Conservation (phyloP, 2,113 vertebrate genomes). For the Hemibagrus wyckioides region DNA sequence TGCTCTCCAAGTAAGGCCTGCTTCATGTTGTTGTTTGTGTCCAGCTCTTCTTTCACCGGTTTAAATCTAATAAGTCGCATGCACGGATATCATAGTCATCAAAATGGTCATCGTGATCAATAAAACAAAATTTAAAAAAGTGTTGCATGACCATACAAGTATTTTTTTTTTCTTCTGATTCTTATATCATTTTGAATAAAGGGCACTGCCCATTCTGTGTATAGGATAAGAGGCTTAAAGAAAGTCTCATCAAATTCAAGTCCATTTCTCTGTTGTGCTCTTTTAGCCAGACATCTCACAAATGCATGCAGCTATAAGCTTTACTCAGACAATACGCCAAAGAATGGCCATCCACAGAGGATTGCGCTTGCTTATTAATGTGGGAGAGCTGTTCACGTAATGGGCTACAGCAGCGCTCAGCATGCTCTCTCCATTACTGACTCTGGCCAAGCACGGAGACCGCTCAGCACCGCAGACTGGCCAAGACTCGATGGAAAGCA, state of each 20-base stretch:
- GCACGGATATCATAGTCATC: not conserved
- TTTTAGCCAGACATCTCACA: conserved; percentile 5
- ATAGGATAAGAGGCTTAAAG: not conserved
- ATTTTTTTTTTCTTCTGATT: not conserved
- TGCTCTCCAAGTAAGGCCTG: conserved; percentile 66
- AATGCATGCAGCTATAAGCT: conserved; percentile 22
- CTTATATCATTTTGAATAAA: not conserved
- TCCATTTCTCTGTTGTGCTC: conserved; percentile 6
- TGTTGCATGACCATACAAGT: not conserved
- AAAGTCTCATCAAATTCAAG: not conserved
- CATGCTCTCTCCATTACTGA: conserved; percentile 30
- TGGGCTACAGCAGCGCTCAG: conserved; percentile 39
- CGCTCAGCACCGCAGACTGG: conserved; percentile 16
- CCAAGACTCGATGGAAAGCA: conserved; percentile 23
- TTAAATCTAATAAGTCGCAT: conserved; percentile 26
- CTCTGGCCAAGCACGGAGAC: conserved; percentile 20
- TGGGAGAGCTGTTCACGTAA: conserved; percentile 29
- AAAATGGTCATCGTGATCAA: not conserved
- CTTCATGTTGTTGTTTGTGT: conserved; percentile 56
- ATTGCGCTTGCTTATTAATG: conserved; percentile 41
- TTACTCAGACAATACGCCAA: conserved; percentile 31
- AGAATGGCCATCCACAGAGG: conserved; percentile 32
- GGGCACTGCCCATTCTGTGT: not conserved
- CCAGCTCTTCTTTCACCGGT: conserved; percentile 53
- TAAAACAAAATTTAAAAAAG: not conserved